These are phyloP conservation scores for Acanthurus leucopareius DNA, from an alignment of 2,797 vertebrate species.

Conservation along the genomic window DNA sequence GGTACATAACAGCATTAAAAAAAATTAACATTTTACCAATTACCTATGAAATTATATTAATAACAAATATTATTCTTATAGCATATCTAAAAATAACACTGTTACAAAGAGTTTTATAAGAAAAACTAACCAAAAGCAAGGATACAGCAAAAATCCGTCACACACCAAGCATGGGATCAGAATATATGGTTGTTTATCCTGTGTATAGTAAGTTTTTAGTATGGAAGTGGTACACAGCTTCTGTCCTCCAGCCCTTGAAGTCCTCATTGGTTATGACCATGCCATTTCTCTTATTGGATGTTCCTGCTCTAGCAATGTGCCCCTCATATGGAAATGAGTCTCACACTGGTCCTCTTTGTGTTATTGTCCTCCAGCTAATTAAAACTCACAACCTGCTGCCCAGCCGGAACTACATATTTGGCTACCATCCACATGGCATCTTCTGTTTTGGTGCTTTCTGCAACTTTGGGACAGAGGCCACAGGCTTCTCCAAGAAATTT, in stretches of 20 bases:
- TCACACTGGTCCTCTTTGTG: conserved; percentile 45
- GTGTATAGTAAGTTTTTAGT: neutral
- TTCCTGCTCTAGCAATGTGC: neutral
- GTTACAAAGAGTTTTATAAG: neutral
- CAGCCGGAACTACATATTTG: conserved; percentile 96
- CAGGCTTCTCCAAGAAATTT: conserved; percentile 94
- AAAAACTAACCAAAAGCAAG: neutral
- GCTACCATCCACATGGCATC: conserved; percentile 97
- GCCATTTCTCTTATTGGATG: neutral
- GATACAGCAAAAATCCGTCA: neutral
- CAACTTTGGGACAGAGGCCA: conserved; percentile 98
- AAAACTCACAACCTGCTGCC: conserved; percentile 95
- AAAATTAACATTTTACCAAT: neutral
- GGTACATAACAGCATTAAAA: neutral
- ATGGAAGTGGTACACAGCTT: neutral
- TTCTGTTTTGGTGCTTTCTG: conserved; percentile 97
- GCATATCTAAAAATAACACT: neutral
- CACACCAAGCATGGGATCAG: neutral
- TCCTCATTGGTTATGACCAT: neutral
- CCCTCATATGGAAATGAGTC: conserved; percentile 12
- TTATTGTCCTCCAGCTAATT: conserved; percentile 88
- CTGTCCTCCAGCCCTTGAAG: conserved; percentile 7
- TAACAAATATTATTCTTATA: neutral
- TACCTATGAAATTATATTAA: too few species aligned
- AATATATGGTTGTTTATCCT: neutral